Percentiles rank a stretch among this genome's conserved stretches.
Evolutionary conservation across 2,888 invertebrate species (phyloP).

Genomic region (Noctuana brunneofusca): DNA sequence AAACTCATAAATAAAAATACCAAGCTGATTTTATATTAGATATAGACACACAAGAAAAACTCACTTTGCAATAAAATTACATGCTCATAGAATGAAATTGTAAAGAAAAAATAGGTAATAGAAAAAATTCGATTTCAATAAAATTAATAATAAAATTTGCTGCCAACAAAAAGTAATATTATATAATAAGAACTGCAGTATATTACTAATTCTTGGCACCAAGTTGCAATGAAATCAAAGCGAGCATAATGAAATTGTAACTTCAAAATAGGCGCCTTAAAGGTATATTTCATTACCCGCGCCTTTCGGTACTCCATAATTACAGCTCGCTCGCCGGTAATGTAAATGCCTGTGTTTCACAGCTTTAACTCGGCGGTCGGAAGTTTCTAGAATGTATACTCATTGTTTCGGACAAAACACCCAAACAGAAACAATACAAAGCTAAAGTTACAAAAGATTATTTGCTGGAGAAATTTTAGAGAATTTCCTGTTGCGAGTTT

Average conservation of each 20-base stretch:
- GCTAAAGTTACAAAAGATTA: constrained; percentile 19
- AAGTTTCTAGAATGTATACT: constrained; percentile 24
- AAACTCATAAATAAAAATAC: no score
- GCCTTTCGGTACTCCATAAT: constrained; percentile 23
- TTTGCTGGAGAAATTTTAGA: constrained; percentile 16
- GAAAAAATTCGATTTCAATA: no score
- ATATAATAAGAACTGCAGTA: no score
- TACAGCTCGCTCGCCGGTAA: constrained; percentile 15
- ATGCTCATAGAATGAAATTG: no score
- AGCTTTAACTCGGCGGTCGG: constrained; percentile 23
- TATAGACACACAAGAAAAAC: no score
- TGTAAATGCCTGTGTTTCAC: constrained; percentile 21
- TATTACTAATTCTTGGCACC: background rate
- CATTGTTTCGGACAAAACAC: constrained; percentile 21
- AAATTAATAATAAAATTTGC: background rate
- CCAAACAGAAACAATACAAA: constrained; percentile 14
- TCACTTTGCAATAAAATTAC: no score
- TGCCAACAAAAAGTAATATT: no score
- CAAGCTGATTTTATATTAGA: no score
- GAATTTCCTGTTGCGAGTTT: constrained; percentile 6
- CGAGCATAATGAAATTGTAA: background rate
- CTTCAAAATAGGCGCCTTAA: background rate
- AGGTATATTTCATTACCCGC: constrained; percentile 14
- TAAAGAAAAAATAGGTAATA: no score
- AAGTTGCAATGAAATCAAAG: background rate